These are phyloP conservation scores for Manis pentadactyla DNA, from an alignment of 2,797 vertebrate species.

Conservation along the genomic window DNA sequence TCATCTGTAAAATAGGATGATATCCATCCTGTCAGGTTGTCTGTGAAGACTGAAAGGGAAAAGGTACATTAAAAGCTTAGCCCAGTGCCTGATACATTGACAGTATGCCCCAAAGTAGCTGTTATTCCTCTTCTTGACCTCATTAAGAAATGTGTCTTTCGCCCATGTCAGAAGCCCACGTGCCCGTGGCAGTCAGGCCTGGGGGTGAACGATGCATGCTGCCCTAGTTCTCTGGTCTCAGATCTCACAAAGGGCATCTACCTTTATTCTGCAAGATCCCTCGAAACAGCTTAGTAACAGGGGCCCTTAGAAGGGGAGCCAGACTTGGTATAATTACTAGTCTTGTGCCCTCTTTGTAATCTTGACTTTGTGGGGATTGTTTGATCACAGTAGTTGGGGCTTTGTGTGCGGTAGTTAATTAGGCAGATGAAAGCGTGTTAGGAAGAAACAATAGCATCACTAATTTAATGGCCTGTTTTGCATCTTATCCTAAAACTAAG, in stretches of 20 bases:
- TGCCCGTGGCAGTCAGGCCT: not conserved
- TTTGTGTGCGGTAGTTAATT: slow-evolving; percentile 70
- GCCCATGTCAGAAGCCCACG: not conserved
- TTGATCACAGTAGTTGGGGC: slow-evolving; percentile 68
- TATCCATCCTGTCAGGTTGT: not conserved
- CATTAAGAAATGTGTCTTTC: not conserved
- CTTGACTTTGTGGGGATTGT: slow-evolving; percentile 60
- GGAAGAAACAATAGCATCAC: slow-evolving; percentile 67
- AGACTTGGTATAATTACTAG: slow-evolving; percentile 57
- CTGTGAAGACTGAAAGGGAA: not conserved
- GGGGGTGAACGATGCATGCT: not conserved
- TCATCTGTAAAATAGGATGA: not conserved
- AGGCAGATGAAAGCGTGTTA: slow-evolving; percentile 64
- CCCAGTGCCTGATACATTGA: not conserved
- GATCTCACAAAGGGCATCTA: not conserved
- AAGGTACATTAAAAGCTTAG: not conserved
- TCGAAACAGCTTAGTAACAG: slow-evolving; percentile 30
- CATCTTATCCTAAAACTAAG: slow-evolving; percentile 41
- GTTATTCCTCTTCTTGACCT: not conserved
- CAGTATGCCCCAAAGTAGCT: not conserved
- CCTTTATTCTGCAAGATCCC: not conserved
- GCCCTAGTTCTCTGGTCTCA: not conserved
- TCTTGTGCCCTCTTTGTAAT: slow-evolving; percentile 55
- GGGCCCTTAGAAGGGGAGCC: not conserved
- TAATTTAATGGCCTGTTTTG: slow-evolving; percentile 67